A percentile compares a stretch with the other conserved stretches of the same genome.
These are phyloP conservation scores for Colletes collaris DNA, from an alignment of 2,888 invertebrate genomes.

Conservation along the genomic window DNA sequence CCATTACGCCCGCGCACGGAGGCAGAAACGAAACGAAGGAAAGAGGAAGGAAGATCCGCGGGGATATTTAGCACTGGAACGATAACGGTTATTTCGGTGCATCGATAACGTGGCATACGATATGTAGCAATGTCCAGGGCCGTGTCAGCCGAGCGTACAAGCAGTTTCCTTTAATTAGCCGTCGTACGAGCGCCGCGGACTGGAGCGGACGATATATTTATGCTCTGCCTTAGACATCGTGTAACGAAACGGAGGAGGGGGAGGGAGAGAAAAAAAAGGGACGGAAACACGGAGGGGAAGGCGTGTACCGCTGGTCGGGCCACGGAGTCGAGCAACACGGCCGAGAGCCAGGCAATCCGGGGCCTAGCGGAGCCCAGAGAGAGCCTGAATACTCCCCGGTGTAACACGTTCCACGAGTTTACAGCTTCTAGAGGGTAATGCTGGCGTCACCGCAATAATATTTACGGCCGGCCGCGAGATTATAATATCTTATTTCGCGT, in stretches of 20 bases:
- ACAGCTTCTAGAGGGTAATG: constrained; percentile 75
- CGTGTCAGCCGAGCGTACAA: constrained; percentile 56
- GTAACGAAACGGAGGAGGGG: constrained; percentile 24
- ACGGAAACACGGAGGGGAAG: not conserved
- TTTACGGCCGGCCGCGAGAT: constrained; percentile 77
- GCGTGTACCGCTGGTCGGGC: too few relatives aligned
- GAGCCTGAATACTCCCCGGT: constrained; percentile 46
- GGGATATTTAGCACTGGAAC: constrained; percentile 33
- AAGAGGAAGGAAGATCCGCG: not conserved
- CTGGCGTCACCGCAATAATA: constrained; percentile 77
- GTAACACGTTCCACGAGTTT: constrained; percentile 78
- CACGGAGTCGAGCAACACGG: constrained; percentile 24
- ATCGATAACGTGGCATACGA: constrained; percentile 62
- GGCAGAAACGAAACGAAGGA: not conserved
- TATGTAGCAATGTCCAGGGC: constrained; percentile 50
- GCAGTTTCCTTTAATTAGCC: constrained; percentile 66
- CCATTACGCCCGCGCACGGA: not conserved
- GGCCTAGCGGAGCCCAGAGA: constrained; percentile 2
- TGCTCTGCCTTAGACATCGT: constrained; percentile 50
- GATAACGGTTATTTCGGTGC: constrained; percentile 56
- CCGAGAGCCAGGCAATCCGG: not conserved
- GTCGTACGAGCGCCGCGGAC: constrained; percentile 52
- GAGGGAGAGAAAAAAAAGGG: constrained; percentile 14
- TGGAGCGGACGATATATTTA: constrained; percentile 60
- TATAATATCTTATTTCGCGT: constrained; percentile 80